phyloP scores from a whole-genome alignment of 2,797 vertebrate species.

The Apogon talboti region DNA sequence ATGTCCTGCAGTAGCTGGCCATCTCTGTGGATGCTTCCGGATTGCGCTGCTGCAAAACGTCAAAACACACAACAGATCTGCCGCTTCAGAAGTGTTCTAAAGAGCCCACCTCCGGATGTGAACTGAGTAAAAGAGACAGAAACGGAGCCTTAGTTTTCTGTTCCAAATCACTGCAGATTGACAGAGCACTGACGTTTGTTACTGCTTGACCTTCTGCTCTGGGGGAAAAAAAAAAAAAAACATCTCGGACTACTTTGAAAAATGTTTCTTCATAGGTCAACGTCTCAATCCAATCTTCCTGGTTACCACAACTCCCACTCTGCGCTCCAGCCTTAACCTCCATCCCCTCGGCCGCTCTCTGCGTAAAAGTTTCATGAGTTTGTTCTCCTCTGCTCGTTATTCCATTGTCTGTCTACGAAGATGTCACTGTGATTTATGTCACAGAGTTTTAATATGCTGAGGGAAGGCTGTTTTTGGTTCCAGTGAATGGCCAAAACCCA shows the following conservation, averaged over 20 bases:
- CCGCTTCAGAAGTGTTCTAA: conserved; percentile 3
- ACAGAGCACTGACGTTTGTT: conserved; percentile 39
- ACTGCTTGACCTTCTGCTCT: conserved; percentile 44
- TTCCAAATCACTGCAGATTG: conserved; percentile 25
- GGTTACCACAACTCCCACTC: conserved; percentile 60
- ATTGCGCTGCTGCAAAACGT: conserved; percentile 54
- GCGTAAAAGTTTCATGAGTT: conserved; percentile 70
- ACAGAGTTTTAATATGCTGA: conserved; percentile 73
- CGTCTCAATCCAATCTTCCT: conserved; percentile 59
- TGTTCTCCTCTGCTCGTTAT: conserved; percentile 67
- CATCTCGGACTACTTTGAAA: conserved; percentile 38
- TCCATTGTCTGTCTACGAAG: conserved; percentile 70
- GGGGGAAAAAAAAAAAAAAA: conserved; percentile 21
- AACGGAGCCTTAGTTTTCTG: conserved; percentile 5
- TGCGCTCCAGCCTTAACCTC: conserved; percentile 23
- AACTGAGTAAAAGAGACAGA: neutral
- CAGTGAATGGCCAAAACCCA: conserved; percentile 63
- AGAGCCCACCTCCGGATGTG: neutral
- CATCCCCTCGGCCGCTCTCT: conserved; percentile 43
- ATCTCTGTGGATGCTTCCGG: conserved; percentile 32
- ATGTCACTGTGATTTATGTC: conserved; percentile 78
- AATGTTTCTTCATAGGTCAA: conserved; percentile 60
- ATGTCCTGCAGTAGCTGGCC: conserved; percentile 46
- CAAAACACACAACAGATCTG: conserved; percentile 38
- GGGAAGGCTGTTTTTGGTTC: conserved; percentile 60